Evolutionary conservation across 1,140 invertebrate genomes (phyloP).

Genomic region (Philopotamus ludificatus): DNA sequence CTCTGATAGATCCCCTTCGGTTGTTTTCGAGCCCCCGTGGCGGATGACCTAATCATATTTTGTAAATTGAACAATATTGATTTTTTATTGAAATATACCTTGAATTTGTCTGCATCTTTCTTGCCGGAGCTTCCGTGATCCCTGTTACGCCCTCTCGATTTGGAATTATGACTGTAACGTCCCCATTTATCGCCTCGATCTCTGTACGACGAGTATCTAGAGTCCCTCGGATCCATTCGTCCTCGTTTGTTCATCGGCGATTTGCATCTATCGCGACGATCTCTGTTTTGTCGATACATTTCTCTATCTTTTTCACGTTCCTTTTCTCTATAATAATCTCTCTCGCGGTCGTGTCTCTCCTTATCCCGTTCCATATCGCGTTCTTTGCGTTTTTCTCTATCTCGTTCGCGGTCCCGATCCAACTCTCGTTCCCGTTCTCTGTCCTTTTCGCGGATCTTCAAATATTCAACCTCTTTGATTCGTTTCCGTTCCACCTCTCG

Average conservation of each 20-base stretch:
- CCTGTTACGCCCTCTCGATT: constrained; percentile 40
- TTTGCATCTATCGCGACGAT: not conserved
- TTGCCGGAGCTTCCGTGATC: constrained; percentile 33
- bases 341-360: constrained; percentile 39
- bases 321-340: constrained; percentile 42
- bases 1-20: too few relatives aligned
- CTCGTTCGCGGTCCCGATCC: constrained; percentile 43
- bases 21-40: too few relatives aligned
- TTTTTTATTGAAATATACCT: constrained; percentile 26
- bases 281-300: too few relatives aligned
- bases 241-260: not conserved
- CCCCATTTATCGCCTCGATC: constrained; percentile 43
- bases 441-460: constrained; percentile 35
- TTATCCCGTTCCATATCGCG: constrained; percentile 31
- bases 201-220: constrained; percentile 22
- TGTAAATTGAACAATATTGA: not conserved
- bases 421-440: constrained; percentile 42
- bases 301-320: constrained; percentile 39
- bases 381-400: constrained; percentile 40
- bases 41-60: not conserved
- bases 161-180: constrained; percentile 47
- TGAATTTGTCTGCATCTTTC: constrained; percentile 47
- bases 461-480: constrained; percentile 43
- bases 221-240: not conserved
- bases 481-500: constrained; percentile 44